Base-by-base conservation (phyloP, 2,113 vertebrate genomes). In the Chlorocebus sabaeus region DNA sequence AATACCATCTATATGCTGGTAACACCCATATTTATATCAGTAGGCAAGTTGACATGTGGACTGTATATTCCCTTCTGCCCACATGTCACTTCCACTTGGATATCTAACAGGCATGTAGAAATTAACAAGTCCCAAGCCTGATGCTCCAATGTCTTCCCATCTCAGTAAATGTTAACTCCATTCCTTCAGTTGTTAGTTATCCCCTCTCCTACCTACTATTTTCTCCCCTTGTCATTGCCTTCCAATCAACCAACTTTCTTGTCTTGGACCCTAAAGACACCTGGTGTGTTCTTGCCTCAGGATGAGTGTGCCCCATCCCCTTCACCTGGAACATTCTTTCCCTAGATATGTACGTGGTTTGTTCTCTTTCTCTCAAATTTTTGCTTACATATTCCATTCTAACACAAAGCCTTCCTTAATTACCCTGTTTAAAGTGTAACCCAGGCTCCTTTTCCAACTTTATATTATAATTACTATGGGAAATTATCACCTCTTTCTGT, bases 321-420 rank as follows among this genome's bases (percentile, higher is more conserved):
- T 59, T 23, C 11, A 0, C 8, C 20, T 4, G 13, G 25, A 32
- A 45, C 3, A 35, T 43, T 89, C 78, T 35, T 93, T 57, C 27
- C 27, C n/a, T 10, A 30, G 43, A 27, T 1, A 57, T 1, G 9
- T 18, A 23, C 1, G 1, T n/a, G 12, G 10, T 13, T 52, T 18
- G n/a, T 6, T 80, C 32, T 55, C 40, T 57, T 72, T 22, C 10
- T 4, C 90, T 68, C 85, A 78, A 81, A 30, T 32, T 23, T 73
- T 87, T 84, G 40, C 13, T 90, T 22, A 8, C n/a, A 23, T 22
- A 40, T 52, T 84, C 40, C 35, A 22, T 25, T 88, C 50, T 78
- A 1, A 2, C 0, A 13, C 9, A 52, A 95, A 92, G n/a, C 6
- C 45, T 93, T 81, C 70, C 14, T 32, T 30, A 50, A 50, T 67